Evolutionary conservation across 2,797 vertebrate species (phyloP).

Genomic region (Spinus olivaceus): DNA sequence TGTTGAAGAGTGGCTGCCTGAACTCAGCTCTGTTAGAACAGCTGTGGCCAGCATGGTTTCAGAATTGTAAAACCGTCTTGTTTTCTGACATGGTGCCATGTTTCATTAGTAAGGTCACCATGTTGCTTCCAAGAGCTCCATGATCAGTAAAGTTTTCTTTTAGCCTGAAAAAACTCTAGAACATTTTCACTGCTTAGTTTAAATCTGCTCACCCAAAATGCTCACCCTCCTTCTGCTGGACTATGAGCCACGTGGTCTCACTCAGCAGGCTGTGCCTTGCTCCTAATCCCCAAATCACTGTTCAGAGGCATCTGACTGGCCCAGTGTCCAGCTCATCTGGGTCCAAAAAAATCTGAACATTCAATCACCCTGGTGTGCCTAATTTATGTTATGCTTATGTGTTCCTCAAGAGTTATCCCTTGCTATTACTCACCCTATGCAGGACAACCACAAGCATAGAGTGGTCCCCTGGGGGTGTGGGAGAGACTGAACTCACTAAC

Average conservation of each 20-base stretch:
- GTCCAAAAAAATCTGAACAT: not conserved
- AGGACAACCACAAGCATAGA: not conserved
- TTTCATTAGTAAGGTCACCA: not conserved
- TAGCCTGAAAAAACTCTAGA: not conserved
- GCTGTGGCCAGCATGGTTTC: not conserved
- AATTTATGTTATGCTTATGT: not conserved
- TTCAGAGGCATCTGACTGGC: not conserved
- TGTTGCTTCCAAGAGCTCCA: not conserved
- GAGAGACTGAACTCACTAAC: not conserved
- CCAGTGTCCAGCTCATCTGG: not conserved
- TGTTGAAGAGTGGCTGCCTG: not conserved
- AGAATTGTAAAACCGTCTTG: not conserved
- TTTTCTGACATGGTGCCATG: not conserved
- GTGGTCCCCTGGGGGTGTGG: not conserved
- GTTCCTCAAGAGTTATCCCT: not conserved
- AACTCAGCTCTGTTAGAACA: not conserved
- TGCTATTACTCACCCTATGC: not conserved
- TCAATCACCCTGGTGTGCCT: not conserved
- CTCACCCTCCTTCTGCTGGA: not conserved
- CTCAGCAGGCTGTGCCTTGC: not conserved
- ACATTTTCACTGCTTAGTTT: not conserved
- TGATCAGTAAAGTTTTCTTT: not conserved
- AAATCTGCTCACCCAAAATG: not conserved
- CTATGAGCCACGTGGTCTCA: not conserved
- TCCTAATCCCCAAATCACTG: not conserved